Percentiles rank a stretch among this genome's conserved stretches.
phyloP scores from a whole-genome alignment of 2,797 vertebrate genomes.

The Cottoperca gobio region DNA sequence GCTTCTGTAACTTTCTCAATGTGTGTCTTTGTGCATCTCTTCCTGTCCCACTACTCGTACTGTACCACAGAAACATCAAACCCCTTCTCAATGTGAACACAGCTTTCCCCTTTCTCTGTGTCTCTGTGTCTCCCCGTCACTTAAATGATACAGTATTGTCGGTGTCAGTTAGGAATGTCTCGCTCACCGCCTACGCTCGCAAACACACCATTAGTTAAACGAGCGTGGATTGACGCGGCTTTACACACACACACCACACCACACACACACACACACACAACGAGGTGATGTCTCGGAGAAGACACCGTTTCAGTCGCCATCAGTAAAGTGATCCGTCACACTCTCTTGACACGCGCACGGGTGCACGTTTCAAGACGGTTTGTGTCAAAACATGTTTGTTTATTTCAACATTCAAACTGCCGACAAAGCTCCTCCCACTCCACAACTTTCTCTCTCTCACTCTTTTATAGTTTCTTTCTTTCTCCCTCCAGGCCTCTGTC shows the following conservation, averaged over 20 bases:
- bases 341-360: conserved; percentile 18
- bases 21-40: conserved; percentile 31
- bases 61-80: conserved; percentile 16
- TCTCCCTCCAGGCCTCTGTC: conserved; percentile 54
- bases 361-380: conserved; percentile 6
- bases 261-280: conserved; percentile 11
- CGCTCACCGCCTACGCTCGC: conserved; percentile 30
- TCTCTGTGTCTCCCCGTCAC: conserved; percentile 36
- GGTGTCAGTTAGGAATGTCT: conserved; percentile 48
- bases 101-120: conserved; percentile 8
- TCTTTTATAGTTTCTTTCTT: too few relatives aligned
- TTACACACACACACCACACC: background rate
- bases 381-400: conserved; percentile 36
- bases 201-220: conserved; percentile 50
- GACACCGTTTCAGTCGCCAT: conserved; percentile 41
- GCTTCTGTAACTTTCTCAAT: conserved; percentile 40
- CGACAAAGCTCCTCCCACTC: conserved; percentile 29
- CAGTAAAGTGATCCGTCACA: conserved; percentile 39
- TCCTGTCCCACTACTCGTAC: conserved; percentile 3
- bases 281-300: conserved; percentile 28
- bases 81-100: conserved; percentile 12
- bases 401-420: conserved; percentile 29
- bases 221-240: background rate
- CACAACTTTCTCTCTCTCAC: conserved; percentile 49
- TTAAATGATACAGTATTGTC: conserved; percentile 58